Evolutionary conservation across 2,797 vertebrate species (phyloP).

Genomic region (Botia kubotai): DNA sequence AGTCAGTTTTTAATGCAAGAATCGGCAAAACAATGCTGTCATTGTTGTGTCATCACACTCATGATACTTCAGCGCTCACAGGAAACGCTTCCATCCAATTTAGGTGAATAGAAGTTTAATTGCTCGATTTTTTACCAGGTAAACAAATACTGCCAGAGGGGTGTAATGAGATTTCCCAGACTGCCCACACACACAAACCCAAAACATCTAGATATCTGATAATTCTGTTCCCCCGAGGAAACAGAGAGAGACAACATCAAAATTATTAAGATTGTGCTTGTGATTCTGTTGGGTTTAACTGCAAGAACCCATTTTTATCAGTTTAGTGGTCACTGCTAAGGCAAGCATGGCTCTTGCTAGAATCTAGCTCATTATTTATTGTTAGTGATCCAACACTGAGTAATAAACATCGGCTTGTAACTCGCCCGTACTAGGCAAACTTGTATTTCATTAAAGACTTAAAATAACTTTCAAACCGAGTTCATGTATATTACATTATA

Average conservation of each 20-base stretch:
- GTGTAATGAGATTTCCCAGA: constrained; percentile 30
- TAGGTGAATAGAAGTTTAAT: constrained; percentile 2
- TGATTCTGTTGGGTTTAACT: not conserved
- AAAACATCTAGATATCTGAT: not conserved
- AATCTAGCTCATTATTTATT: too few species aligned
- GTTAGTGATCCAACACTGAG: too few species aligned
- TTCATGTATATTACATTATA: too few species aligned
- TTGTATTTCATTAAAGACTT: too few species aligned
- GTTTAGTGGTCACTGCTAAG: too few species aligned
- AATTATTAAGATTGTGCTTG: too few species aligned
- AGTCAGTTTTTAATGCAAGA: constrained; percentile 40
- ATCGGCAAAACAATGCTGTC: not conserved
- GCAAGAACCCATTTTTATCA: not conserved
- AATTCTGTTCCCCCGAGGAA: not conserved
- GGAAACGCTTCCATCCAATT: constrained; percentile 26
- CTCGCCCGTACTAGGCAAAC: too few species aligned
- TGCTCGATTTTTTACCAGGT: constrained; percentile 26
- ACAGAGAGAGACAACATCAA: not conserved
- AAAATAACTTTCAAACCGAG: too few species aligned
- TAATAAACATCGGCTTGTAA: too few species aligned
- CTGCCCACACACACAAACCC: constrained; percentile 25
- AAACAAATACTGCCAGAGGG: constrained; percentile 36
- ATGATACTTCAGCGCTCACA: not conserved
- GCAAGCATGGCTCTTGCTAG: too few species aligned
- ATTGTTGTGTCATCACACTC: constrained; percentile 11